Base-by-base conservation (phyloP, 2,888 invertebrate genomes). In the Nymphalis polychloros region DNA sequence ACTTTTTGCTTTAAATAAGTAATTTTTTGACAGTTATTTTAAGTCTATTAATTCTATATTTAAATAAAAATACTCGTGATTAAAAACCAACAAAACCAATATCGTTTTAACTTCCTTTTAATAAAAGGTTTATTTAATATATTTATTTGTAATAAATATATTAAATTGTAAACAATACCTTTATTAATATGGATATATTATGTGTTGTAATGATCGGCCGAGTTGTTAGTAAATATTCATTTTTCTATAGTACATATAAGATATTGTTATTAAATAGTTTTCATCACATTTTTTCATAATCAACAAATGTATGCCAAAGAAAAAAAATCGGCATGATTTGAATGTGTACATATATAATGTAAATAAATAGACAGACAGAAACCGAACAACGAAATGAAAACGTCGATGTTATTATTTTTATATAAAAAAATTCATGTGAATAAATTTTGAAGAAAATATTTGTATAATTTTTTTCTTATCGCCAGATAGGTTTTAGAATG, bases 401-500 rank as follows among this genome's bases (percentile, higher is more conserved):
- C 70, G 65, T 59, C 49, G 19, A 19, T 62, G 47, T 63, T 46
- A 5, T 68, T 64, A 60, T 27, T 47, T 64, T 70, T 73, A 72
- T 73, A 64, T 73, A 72, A 20, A 65, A 67, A 73, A 68, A 17
- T 27, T 71, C 74, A 66, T 81, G 79, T 81, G 79, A 76, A 79
- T 78, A 77, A 67, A 72, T 72, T 75, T 61, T 69, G 73, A 72
- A 72, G 74, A 69, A 66, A 20, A 47, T 59, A 61, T 41, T 41
- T 41, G 2, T 41, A 13, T 13, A 13, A n/a, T 41, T 13, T 41
- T 41, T 41, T 10, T 41, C 4, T 31, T 31, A 31, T 6, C 6
- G 27, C 27, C 6, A 31, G 5, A 0, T 23, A 23, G 23, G 23
- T 1, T 23, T 23, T 23, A 23, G 23, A 23, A 23, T 23, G 23